A percentile compares a stretch with the other conserved stretches of the same genome.
phyloP scores from a whole-genome alignment of 1,140 invertebrate species.

The Drosophila pectinifera region DNA sequence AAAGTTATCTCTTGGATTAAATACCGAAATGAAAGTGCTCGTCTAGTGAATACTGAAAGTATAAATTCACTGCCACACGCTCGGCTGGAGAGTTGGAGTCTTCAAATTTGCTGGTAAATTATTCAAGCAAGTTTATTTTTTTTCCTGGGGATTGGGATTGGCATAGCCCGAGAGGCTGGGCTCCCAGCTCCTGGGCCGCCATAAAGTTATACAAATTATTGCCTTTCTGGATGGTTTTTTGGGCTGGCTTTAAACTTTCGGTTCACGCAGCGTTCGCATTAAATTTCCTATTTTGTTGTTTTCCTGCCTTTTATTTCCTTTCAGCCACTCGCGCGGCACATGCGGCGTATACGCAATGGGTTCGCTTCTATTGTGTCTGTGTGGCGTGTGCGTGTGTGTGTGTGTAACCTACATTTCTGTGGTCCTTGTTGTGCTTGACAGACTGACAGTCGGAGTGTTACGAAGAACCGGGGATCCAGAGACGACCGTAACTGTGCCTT shows the following conservation, averaged over 20 bases:
- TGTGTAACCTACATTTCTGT: slow-evolving; percentile 61
- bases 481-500: slow-evolving; percentile 25
- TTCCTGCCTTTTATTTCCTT: slow-evolving; percentile 48
- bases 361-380: slow-evolving; percentile 30
- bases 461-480: slow-evolving; percentile 24
- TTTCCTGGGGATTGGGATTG: not conserved
- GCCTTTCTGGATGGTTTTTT: slow-evolving; percentile 31
- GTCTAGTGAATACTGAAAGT: slow-evolving; percentile 26
- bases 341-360: slow-evolving; percentile 65
- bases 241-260: slow-evolving; percentile 58
- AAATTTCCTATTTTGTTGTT: slow-evolving; percentile 64
- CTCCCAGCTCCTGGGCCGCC: slow-evolving; percentile 23
- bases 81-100: slow-evolving; percentile 33
- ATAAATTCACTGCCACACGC: slow-evolving; percentile 19
- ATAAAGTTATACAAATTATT: slow-evolving; percentile 62
- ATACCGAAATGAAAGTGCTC: not conserved
- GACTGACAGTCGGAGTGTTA: slow-evolving; percentile 26
- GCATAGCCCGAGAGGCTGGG: slow-evolving; percentile 9
- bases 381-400: slow-evolving; percentile 17
- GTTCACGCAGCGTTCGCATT: slow-evolving; percentile 51
- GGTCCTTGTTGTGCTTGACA: slow-evolving; percentile 49
- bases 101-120: slow-evolving; percentile 63
- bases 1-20: not conserved
- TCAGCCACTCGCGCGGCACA: slow-evolving; percentile 34
- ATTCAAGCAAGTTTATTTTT: slow-evolving; percentile 49